Conservation (phyloP, 2,797 vertebrate genomes). For the Valencia hispanica region DNA sequence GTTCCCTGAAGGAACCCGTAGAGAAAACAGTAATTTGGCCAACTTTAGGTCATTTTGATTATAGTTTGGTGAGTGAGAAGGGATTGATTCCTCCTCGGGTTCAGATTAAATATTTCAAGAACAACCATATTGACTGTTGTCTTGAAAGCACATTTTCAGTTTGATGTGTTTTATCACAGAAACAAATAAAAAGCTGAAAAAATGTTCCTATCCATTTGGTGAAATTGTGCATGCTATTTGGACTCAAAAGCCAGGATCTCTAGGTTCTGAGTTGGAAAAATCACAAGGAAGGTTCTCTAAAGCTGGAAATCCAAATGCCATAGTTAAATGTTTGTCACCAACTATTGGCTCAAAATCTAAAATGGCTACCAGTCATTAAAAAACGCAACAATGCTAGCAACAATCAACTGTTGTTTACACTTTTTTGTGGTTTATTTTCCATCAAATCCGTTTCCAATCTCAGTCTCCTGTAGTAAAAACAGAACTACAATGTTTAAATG, state of each 20-base stretch:
- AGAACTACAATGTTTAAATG: neutral
- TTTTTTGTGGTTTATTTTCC: neutral
- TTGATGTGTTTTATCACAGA: no score
- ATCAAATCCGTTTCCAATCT: neutral
- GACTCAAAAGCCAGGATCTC: no score
- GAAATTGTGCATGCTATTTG: no score
- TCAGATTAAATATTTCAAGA: neutral
- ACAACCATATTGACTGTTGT: neutral
- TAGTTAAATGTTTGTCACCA: neutral
- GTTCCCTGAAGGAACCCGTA: constrained; percentile 3
- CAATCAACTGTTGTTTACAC: neutral
- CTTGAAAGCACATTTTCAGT: neutral
- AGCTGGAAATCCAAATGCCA: neutral
- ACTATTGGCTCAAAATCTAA: neutral
- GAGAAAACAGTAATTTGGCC: neutral
- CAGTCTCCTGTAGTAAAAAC: neutral
- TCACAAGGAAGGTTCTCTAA: neutral
- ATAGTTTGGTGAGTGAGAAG: constrained; percentile 19
- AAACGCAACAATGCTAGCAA: neutral
- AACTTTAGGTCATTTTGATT: constrained; percentile 9
- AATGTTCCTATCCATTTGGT: no score
- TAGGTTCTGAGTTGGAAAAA: no score
- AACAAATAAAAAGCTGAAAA: no score
- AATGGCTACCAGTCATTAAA: neutral
- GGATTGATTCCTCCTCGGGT: neutral